A percentile compares a stretch with the other conserved stretches of the same genome.
Conservation (phyloP, 53 echinoderm and acorn worm species). For the Henricia sp. region DNA sequence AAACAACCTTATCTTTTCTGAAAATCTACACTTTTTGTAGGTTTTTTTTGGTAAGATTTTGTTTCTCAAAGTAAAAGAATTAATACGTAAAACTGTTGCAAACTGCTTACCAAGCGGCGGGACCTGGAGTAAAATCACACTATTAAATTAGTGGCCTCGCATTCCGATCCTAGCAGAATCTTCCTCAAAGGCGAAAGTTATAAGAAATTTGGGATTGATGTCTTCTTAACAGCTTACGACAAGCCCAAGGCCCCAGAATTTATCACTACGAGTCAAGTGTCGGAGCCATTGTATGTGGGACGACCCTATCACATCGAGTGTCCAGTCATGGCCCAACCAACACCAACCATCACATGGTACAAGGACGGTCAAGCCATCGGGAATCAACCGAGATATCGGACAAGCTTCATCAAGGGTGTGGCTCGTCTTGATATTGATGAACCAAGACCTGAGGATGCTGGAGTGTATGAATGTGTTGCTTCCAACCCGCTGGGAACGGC, state of each 20-base stretch:
- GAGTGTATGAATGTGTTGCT: conserved; percentile 85
- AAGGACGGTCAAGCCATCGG: conserved; percentile 70
- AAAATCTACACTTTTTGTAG: no score
- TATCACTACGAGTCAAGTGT: conserved; percentile 43
- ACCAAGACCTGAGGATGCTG: conserved; percentile 77
- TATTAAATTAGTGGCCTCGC: no score
- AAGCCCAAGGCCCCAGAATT: conserved; percentile 40
- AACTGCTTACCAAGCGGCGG: no score
- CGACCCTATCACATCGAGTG: conserved; percentile 59
- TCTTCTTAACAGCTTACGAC: conserved; percentile 1
- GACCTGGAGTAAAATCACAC: no score
- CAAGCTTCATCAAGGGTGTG: conserved; percentile 39
- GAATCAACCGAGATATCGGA: conserved; percentile 58
- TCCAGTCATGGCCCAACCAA: conserved; percentile 66
- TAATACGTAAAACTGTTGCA: no score
- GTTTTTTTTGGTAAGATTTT: no score
- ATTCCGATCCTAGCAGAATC: no score
- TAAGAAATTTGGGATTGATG: no score
- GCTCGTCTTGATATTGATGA: conserved; percentile 77
- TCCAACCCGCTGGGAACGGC: conserved; percentile 83
- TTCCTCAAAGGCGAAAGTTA: no score
- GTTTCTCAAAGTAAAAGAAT: no score
- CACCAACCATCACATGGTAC: conserved; percentile 74
- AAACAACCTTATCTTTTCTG: no score
- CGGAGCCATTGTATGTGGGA: conserved; percentile 56